Evolutionary conservation across 2,797 vertebrate genomes (phyloP).

Genomic region (Anniella stebbinsi): DNA sequence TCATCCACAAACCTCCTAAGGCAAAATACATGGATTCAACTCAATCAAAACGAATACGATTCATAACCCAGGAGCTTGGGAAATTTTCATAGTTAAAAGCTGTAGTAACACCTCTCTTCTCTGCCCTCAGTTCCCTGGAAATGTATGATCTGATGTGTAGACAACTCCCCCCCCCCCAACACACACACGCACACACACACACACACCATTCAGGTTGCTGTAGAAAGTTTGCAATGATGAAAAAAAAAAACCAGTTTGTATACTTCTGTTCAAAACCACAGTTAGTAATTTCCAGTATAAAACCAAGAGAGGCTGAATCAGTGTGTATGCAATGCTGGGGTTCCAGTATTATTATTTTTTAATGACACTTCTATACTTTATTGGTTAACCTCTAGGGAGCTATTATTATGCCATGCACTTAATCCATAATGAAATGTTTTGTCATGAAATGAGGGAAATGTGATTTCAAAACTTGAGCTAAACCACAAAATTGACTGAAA

Average conservation of each 20-base stretch:
- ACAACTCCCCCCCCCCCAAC: too few relatives aligned
- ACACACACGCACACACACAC: too few relatives aligned
- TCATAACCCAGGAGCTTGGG: background rate
- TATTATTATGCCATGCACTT: background rate
- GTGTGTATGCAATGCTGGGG: background rate
- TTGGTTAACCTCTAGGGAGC: background rate
- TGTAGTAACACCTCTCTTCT: background rate
- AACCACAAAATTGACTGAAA: background rate
- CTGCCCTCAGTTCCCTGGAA: background rate
- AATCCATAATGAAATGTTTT: constrained; percentile 4
- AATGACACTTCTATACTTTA: accelerated
- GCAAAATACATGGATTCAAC: background rate
- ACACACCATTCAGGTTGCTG: background rate
- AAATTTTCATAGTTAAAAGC: background rate
- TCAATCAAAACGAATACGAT: background rate
- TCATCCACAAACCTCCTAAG: background rate
- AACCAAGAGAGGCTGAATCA: background rate
- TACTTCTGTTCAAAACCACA: background rate
- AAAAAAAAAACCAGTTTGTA: background rate
- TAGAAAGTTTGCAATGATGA: background rate
- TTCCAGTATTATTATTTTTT: background rate
- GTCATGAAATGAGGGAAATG: background rate
- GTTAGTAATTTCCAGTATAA: background rate
- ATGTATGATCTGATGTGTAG: background rate
- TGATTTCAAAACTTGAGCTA: background rate